A percentile compares a stretch with the other conserved stretches of the same genome.
Evolutionary conservation across 2,888 invertebrate genomes (phyloP).

Genomic region (Eudemis profundana): DNA sequence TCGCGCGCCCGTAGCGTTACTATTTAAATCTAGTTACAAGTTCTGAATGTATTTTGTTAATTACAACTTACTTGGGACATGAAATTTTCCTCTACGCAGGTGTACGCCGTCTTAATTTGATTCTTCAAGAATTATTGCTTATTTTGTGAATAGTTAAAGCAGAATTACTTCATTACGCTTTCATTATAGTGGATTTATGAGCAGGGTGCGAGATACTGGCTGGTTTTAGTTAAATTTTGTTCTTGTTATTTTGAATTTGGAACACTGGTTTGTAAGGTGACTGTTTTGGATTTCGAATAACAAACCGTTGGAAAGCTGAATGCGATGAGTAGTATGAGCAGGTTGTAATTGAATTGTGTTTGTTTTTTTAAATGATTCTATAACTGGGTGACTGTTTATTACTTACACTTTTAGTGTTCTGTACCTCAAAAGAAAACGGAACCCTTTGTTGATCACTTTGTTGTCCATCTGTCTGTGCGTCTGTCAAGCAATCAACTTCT

Average conservation of each 20-base stretch:
- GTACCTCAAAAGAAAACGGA: no score
- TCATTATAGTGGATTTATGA: constrained; percentile 35
- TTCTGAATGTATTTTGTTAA: constrained; percentile 84
- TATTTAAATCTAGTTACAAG: constrained; percentile 85
- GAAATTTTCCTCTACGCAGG: constrained; percentile 78
- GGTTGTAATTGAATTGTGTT: no score
- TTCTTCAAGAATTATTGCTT: constrained; percentile 65
- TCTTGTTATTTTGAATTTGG: constrained; percentile 30
- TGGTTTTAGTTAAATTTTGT: constrained; percentile 13
- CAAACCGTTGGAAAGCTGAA: background rate
- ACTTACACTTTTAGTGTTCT: no score
- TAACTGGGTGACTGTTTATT: no score
- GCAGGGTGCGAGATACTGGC: constrained; percentile 25
- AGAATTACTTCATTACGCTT: constrained; percentile 41
- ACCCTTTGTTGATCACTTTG: no score
- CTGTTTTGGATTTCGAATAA: background rate
- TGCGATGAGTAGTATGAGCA: background rate
- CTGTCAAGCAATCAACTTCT: no score
- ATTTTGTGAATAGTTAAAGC: constrained; percentile 52
- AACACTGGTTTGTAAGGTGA: constrained; percentile 6
- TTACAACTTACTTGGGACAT: constrained; percentile 79
- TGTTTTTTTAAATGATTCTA: no score
- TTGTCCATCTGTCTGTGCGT: no score
- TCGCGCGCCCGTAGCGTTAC: constrained; percentile 68
- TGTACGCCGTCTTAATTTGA: constrained; percentile 62